Evolutionary conservation across 2,797 vertebrate species (phyloP).

Genomic region (Phataginus tetradactyla): DNA sequence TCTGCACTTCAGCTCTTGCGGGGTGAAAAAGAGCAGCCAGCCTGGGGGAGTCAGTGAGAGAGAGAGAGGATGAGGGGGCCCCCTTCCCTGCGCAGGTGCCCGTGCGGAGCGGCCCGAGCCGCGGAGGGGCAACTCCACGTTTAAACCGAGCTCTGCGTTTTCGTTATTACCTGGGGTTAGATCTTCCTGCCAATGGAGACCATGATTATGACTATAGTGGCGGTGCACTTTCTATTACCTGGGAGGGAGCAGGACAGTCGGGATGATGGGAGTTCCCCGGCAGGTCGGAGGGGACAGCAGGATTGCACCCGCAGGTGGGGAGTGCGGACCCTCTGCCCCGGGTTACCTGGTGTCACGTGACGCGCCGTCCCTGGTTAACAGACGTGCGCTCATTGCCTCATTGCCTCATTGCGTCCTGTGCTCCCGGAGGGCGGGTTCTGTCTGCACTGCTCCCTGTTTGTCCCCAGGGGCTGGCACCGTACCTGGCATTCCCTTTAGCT

Average conservation of each 20-base stretch:
- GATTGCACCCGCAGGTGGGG: too few species aligned
- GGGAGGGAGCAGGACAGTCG: background rate
- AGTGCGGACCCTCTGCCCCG: too few species aligned
- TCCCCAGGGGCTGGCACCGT: background rate
- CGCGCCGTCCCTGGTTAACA: too few species aligned
- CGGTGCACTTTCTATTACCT: background rate
- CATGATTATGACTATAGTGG: background rate
- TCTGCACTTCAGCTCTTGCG: background rate
- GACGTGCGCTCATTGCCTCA: rapidly evolving
- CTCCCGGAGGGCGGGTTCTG: background rate
- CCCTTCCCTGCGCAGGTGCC: background rate
- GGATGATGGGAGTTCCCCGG: rapidly evolving
- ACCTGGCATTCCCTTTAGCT: background rate
- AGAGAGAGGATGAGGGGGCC: background rate
- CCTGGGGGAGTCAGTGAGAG: background rate
- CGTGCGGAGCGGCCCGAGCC: background rate
- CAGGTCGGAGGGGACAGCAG: too few species aligned
- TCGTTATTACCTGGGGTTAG: background rate
- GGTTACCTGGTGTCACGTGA: too few species aligned
- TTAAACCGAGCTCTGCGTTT: too few species aligned
- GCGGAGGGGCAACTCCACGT: background rate
- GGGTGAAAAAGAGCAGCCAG: background rate
- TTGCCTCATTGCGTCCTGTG: too few species aligned
- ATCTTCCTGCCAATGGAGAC: background rate
- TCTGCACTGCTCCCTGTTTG: rapidly evolving